phyloP scores from a whole-genome alignment of 2,888 invertebrate genomes.

The Melieria crassipennis region DNA sequence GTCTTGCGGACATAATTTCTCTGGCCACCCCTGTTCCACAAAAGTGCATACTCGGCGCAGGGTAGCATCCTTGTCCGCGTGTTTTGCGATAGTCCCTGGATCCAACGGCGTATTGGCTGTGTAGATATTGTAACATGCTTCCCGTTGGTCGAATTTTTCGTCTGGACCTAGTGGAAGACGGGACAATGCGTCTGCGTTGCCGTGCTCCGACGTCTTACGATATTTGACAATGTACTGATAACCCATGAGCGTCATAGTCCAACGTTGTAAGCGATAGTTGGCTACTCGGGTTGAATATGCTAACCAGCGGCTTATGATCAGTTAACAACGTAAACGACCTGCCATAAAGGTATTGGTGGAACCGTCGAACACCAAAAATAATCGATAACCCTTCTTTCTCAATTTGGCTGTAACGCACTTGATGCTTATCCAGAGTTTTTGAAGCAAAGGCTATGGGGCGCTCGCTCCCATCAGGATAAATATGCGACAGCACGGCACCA shows the following conservation, averaged over 20 bases:
- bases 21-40: conserved; percentile 25
- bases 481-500: conserved; percentile 30
- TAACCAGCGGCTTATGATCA: conserved; percentile 39
- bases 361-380: conserved; percentile 35
- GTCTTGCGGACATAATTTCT: conserved; percentile 9
- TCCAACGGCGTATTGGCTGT: conserved; percentile 13
- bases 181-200: conserved; percentile 16
- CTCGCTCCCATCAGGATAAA: conserved; percentile 53
- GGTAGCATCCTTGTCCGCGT: background rate
- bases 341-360: conserved; percentile 41
- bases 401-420: conserved; percentile 37
- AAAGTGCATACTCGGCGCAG: conserved; percentile 6
- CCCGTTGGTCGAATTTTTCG: conserved; percentile 6
- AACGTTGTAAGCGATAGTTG: conserved; percentile 21
- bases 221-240: conserved; percentile 21
- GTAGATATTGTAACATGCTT: conserved; percentile 17
- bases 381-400: conserved; percentile 41
- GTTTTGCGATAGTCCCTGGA: background rate
- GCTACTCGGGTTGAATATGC: conserved; percentile 35
- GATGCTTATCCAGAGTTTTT: conserved; percentile 32
- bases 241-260: conserved; percentile 20
- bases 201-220: conserved; percentile 13
- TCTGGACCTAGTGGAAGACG: background rate
- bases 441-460: conserved; percentile 51
- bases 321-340: conserved; percentile 37